phyloP scores from a whole-genome alignment of 1,140 invertebrate species.

The Diachasmimorpha longicaudata region DNA sequence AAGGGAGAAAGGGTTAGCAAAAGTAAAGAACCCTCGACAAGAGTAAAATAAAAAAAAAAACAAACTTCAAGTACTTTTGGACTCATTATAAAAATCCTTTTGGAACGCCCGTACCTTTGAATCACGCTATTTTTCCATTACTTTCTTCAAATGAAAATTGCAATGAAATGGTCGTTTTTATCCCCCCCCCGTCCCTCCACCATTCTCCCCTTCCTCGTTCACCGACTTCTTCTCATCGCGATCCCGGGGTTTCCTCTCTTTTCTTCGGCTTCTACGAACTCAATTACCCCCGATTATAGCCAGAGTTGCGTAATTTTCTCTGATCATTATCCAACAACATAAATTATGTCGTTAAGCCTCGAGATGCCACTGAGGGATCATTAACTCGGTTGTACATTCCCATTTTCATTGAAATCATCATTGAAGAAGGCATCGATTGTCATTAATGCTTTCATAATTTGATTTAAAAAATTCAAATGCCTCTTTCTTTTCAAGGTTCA shows the following conservation, averaged over 20 bases:
- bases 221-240: not conserved
- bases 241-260: slow-evolving; percentile 1
- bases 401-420: not conserved
- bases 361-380: not conserved
- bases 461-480: not conserved
- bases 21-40: not conserved
- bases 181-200: no score
- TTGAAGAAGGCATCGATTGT: not conserved
- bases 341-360: not conserved
- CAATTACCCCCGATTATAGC: slow-evolving; percentile 3
- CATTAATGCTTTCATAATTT: not conserved
- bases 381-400: not conserved
- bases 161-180: slow-evolving; percentile 1
- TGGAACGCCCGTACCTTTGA: not conserved
- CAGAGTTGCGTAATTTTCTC: not conserved
- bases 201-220: not conserved
- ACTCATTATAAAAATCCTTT: slow-evolving; percentile 1
- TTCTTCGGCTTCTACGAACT: slow-evolving; percentile 8
- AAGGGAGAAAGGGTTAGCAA: not conserved
- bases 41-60: not conserved
- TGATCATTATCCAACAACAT: not conserved
- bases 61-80: not conserved
- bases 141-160: not conserved
- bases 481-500: not conserved
- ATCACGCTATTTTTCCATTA: not conserved